A percentile compares a stretch with the other conserved stretches of the same genome.
phyloP scores from a whole-genome alignment of 2,888 invertebrate species.

The Drosophila maculinotata region DNA sequence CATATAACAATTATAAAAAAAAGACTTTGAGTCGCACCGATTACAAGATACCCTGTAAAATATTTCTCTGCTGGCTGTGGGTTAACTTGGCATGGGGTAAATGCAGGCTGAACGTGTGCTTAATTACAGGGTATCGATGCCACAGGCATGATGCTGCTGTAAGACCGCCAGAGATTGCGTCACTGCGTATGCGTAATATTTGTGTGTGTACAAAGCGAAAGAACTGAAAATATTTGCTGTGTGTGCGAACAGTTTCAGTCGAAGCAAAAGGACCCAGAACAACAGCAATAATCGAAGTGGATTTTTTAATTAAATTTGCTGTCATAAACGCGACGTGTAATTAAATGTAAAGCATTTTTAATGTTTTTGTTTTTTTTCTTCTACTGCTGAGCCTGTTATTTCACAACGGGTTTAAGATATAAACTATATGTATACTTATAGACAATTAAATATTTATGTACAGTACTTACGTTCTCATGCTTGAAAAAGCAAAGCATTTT shows the following conservation, averaged over 20 bases:
- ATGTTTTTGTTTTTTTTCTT: neutral
- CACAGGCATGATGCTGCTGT: neutral
- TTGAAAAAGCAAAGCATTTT: slow-evolving; percentile 99
- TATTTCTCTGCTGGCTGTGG: too few relatives aligned
- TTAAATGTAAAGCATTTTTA: slow-evolving; percentile 48
- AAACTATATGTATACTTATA: neutral
- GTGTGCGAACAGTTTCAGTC: slow-evolving; percentile 14
- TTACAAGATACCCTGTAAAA: slow-evolving; percentile 13
- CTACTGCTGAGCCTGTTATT: neutral
- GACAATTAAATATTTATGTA: slow-evolving; percentile 10
- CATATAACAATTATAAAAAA: neutral
- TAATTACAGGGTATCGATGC: slow-evolving; percentile 30
- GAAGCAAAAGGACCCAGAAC: slow-evolving; percentile 6
- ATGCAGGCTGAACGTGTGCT: too few relatives aligned
- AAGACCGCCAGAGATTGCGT: neutral
- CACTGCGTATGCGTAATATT: slow-evolving; percentile 59
- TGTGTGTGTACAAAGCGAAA: slow-evolving; percentile 23
- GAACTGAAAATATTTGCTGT: slow-evolving; percentile 38
- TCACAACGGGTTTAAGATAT: slow-evolving; percentile 6
- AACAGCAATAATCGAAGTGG: slow-evolving; percentile 53
- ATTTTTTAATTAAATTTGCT: slow-evolving; percentile 63
- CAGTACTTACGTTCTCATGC: slow-evolving; percentile 98
- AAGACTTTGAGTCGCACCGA: too few relatives aligned
- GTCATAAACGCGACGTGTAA: slow-evolving; percentile 54
- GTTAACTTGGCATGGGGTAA: too few relatives aligned